Base-by-base conservation (phyloP, 1,140 invertebrate genomes). In the Goniozus legneri region DNA sequence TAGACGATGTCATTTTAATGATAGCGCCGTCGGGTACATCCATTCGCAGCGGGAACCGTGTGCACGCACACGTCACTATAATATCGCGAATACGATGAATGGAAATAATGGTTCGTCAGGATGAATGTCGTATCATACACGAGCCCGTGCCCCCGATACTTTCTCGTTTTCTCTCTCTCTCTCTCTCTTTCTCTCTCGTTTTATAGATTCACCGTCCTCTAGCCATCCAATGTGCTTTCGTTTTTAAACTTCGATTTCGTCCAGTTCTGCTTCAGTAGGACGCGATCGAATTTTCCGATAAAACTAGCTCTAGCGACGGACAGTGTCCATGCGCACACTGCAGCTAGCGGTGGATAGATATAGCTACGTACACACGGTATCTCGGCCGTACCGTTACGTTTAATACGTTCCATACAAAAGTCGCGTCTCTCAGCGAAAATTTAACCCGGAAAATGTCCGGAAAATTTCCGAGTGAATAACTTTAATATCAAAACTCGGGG, bases 51-150 rank as follows among this genome's bases (percentile, higher is more conserved):
- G 8, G 12, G 38, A 37, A 42, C 48, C 40, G 37, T 44, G 47
- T 43, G 45, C 52, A 37, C 33, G 32, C 52, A 52, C 44, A 48
- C 41, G 58, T 59, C n/a, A n/a, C n/a, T n/a, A n/a, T n/a, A n/a
- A 49, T 49, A 58, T 59, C 51, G 48, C 56, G 54, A 51, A 56
- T 40, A 54, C 58, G 58, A 54, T 57, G 61, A 65, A 65, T 62
- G 61, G 57, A 58, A 50, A 52, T 62, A 64, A 64, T 58, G 50
- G 52, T 62, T 59, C 58, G 61, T 54, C 59, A 50, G 61, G 56
- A 64, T 60, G 54, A 59, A 60, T 65, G 59, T 63, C 53, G 49
- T 47, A 21, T 50, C 27, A 31, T 46, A 38, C 40, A 37, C 43
- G 35, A 44, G 24, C 37, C 41, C 38, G 39, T 34, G 19, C 44